Evolutionary conservation across 2,113 vertebrate species (phyloP).

Genomic region (Dasyornis broadbenti): DNA sequence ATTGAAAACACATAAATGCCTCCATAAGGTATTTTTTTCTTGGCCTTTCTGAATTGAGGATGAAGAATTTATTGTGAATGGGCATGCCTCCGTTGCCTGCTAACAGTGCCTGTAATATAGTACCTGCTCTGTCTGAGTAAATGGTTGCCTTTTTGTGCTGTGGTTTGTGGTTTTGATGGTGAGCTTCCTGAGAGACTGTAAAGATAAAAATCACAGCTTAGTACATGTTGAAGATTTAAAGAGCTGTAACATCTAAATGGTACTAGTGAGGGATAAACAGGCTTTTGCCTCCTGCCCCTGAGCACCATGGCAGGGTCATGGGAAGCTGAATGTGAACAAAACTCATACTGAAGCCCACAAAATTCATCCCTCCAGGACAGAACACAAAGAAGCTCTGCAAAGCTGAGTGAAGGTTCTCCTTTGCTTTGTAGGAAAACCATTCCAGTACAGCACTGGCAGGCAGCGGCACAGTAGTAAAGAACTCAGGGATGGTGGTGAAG

Average conservation of each 20-base stretch:
- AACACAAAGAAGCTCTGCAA: background rate
- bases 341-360: fast-evolving
- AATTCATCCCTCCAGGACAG: background rate
- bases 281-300: background rate
- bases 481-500: background rate
- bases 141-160: background rate
- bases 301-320: fast-evolving
- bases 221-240: background rate
- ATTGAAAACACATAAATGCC: background rate
- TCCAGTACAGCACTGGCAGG: fast-evolving
- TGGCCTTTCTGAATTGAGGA: background rate
- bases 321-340: background rate
- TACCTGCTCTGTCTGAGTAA: background rate
- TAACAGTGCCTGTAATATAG: background rate
- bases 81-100: background rate
- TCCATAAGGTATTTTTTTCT: background rate
- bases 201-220: background rate
- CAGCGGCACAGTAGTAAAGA: background rate
- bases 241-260: background rate
- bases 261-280: background rate
- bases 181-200: background rate
- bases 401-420: background rate
- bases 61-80: background rate
- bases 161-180: background rate
- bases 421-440: background rate